Evolutionary conservation across 2,888 invertebrate genomes (phyloP), one percentile per base, ranked within the genome.

Genomic region (Patella depressa): DNA sequence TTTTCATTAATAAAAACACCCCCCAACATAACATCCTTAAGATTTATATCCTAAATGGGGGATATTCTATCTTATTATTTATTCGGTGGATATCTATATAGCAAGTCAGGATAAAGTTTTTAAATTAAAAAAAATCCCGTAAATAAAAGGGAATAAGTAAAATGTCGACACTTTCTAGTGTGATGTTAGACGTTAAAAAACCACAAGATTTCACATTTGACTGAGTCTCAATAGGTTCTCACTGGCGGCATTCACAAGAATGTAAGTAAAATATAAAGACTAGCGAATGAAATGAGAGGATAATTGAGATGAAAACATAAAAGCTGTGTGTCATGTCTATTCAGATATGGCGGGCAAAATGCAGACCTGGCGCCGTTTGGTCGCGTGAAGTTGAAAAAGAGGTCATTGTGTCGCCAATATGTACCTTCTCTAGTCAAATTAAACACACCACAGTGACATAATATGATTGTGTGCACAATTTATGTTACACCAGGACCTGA

Each of bases 201-300:
- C 55, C 74, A 11, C 69, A 45, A 59, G 74, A 45, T 29, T 74
- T 74, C 65, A 65, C 74, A 74, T 65, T 59, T 65, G 74, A 69
- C 53, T 74, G 65, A 53, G 45, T 74, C 69, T 57, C 34, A 65
- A 53, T 53, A 19, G 74, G 53, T 69, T 53, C 45, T 74, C 69
- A 53, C 34, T 74, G 45, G 19, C 7, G 17, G n/a, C n/a, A 65
- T 24, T 17, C n/a, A 53, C 29, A 12, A 53, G 14, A 59, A 29
- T 69, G 74, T 65, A 65, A 59, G 65, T 55, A 59, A 65, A 65
- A 74, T 29, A 59, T 34, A 17, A 57, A 65, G 45, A 65, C 29
- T 15, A 69, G 65, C 24, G 65, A 65, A 65, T 65, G 24, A 24
- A 65, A 65, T 24, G 19, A 65, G 19, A 65, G 65, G 65, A 65